These are phyloP conservation scores for Pseudorasbora parva DNA, from an alignment of 2,113 vertebrate genomes.

Conservation along the genomic window DNA sequence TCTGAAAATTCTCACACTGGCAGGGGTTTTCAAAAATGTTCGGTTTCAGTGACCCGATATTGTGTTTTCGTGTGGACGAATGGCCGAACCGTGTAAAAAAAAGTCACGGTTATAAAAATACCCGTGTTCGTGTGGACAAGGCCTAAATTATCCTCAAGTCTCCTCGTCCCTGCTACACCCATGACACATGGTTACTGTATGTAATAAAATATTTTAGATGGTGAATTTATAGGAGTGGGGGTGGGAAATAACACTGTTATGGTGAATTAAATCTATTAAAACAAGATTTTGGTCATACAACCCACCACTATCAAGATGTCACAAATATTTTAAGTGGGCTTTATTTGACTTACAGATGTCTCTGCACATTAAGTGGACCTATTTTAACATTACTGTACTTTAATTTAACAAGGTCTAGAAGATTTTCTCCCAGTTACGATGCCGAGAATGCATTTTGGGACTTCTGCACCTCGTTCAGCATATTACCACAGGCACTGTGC, in stretches of 20 bases:
- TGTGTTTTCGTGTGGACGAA: too few relatives aligned
- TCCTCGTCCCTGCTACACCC: too few relatives aligned
- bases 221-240: too few relatives aligned
- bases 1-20: too few relatives aligned
- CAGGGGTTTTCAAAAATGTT: too few relatives aligned
- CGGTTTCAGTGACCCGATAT: too few relatives aligned
- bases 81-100: too few relatives aligned
- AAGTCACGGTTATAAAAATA: too few relatives aligned
- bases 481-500: conserved; percentile 39
- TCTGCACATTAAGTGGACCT: background rate
- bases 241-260: too few relatives aligned
- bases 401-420: background rate
- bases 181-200: background rate
- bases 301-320: background rate
- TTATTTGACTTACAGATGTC: background rate
- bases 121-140: too few relatives aligned
- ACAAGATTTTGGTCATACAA: background rate
- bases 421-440: conserved; percentile 1
- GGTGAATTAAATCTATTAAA: background rate
- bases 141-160: too few relatives aligned
- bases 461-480: conserved; percentile 17
- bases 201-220: background rate
- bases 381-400: conserved; percentile 13
- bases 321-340: too few relatives aligned
- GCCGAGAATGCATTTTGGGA: conserved; percentile 20